Conservation (phyloP, 2,797 vertebrate species). For the Alectoris magna region DNA sequence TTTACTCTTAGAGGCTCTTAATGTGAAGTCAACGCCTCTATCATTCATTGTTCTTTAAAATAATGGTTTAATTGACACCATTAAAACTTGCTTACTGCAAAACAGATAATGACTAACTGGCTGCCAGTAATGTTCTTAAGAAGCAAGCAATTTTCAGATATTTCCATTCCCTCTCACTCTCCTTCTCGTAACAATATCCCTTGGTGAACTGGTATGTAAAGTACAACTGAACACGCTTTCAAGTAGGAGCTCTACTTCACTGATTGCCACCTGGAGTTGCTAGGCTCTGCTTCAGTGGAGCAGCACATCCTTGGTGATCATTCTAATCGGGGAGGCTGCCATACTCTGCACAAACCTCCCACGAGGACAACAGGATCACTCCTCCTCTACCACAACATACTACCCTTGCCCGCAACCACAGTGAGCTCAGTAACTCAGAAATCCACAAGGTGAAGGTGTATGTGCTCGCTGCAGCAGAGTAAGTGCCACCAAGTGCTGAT, state of each 20-base stretch:
- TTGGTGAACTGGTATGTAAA: background rate
- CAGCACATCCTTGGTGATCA: background rate
- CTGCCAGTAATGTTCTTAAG: background rate
- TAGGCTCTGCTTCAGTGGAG: background rate
- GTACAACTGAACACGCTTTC: background rate
- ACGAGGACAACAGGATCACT: background rate
- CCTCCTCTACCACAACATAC: fast-evolving
- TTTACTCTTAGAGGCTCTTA: background rate
- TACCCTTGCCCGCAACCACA: background rate
- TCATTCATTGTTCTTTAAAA: constrained; percentile 14
- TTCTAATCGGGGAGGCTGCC: fast-evolving
- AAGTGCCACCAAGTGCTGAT: background rate
- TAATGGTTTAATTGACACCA: constrained; percentile 25
- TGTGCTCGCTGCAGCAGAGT: fast-evolving
- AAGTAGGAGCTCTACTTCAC: background rate
- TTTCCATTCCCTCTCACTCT: background rate
- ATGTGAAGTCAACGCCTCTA: background rate
- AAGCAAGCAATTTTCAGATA: background rate
- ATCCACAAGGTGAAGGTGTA: background rate
- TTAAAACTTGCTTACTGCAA: background rate
- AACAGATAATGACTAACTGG: background rate
- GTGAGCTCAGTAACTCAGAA: background rate
- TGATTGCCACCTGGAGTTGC: fast-evolving
- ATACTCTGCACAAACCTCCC: background rate
- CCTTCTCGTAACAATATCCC: background rate